Evolutionary conservation across 2,888 invertebrate genomes (phyloP), one percentile per base, ranked within the genome.

Genomic region (Eupithecia subfuscata): DNA sequence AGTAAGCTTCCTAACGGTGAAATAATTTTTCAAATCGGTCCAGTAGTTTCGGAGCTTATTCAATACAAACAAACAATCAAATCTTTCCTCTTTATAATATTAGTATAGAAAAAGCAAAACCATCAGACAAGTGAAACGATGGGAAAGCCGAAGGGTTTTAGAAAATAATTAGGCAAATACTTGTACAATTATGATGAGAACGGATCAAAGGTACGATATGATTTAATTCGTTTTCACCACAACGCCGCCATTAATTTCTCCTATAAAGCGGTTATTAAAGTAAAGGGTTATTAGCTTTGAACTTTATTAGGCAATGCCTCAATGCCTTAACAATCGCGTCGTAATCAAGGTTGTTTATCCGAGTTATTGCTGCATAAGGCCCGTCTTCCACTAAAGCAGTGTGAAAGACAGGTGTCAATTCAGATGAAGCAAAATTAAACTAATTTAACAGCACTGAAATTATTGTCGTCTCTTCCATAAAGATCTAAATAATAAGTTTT

Each of bases 271-370:
- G 72, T 75, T 79, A 79, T 79, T 79, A 79, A 30, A 64, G 64
- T 74, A 78, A 76, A 74, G 78, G 73, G 63, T 79, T 77, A 79
- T 79, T 78, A 77, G 72, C 78, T 74, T 37, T 45, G 63, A 75
- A 70, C 70, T 77, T 78, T 79, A 80, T 81, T 75, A 78, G 76
- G 73, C 67, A 75, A 74, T 75, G 74, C 70, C 73, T 73, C 67
- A 75, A 74, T 75, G 74, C 70, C 74, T 73, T n/a, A 73, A 76
- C 79, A 75, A 77, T 78, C 68, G 70, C 67, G 73, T 71, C 71
- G 74, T 78, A 70, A 76, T 80, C 77, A 77, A 78, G 76, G 75
- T 69, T 69, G 70, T 81, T 77, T 77, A 78, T 76, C 75, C 75
- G 70, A 73, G 71, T 75, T 78, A 79, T 79, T 73, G 76, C 69